Evolutionary conservation across 2,113 vertebrate species (phyloP), one percentile per base, ranked within the genome.

Genomic region (Cyprinodon brontotheroides): DNA sequence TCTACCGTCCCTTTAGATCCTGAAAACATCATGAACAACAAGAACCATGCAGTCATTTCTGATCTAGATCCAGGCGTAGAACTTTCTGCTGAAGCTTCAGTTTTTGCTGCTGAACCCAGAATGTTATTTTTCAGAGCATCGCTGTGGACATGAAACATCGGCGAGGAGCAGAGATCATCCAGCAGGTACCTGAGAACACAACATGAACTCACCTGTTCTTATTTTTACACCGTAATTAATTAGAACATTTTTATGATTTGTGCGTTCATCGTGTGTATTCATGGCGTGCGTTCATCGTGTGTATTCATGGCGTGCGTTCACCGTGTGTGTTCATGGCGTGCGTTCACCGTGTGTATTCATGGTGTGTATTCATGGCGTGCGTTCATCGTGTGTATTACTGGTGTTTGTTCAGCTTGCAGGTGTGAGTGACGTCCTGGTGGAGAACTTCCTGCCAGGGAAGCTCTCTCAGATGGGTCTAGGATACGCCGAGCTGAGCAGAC

Each of bases 391-490:
- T n/a, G n/a, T n/a, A n/a, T n/a, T n/a, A n/a, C n/a, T n/a, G n/a
- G n/a, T n/a, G n/a, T n/a, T n/a, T n/a, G n/a, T n/a, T 88, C 86
- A 99, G 97, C 95, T 99, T 67, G 94, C 97, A 88, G 89, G 87
- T 76, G 91, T 92, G 67, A 96, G 95, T 83, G 98, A 99, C 90
- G 94, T 99, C 69, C 89, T 99, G 83, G 91, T 99, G 77, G 97
- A 99, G 86, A 99, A 99, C 91, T 99, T 95, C 37, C 3, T 99
- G 5, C 97, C 98, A 41, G 97, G 96, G 3, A 99, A 98, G 68
- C 93, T 99, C 29, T 64, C 87, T 70, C 82, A 92, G 82, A 84
- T 99, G 94, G 95, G 96, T 40, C 89, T 99, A 37, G 97, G 97
- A 10, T 97, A 96, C 70, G 92, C 95, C 83, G 94, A 97, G 45